Evolutionary conservation across 2,797 vertebrate species (phyloP).

Genomic region (Danio kyathit): DNA sequence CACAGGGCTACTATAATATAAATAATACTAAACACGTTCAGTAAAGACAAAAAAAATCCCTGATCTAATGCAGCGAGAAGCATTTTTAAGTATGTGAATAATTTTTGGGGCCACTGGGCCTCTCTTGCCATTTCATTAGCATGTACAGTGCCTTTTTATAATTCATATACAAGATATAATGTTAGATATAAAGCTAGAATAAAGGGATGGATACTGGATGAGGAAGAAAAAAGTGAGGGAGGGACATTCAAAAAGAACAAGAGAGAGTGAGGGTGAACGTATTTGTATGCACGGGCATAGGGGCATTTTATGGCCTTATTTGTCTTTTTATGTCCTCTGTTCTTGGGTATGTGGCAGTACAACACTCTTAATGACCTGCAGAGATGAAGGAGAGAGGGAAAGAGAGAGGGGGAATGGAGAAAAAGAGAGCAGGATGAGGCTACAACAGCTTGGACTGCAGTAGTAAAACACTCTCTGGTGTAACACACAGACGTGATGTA

Average conservation of each 20-base stretch:
- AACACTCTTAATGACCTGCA: constrained; percentile 69
- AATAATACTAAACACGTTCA: neutral
- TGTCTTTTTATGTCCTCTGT: constrained; percentile 83
- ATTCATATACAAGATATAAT: constrained; percentile 10
- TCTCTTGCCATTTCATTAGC: neutral
- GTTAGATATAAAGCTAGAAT: constrained; percentile 18
- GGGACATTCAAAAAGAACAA: constrained; percentile 5
- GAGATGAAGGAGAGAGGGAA: constrained; percentile 42
- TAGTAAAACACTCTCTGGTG: constrained; percentile 57
- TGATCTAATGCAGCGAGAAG: neutral
- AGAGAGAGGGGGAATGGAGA: constrained; percentile 38
- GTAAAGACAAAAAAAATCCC: neutral
- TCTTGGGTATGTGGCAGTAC: constrained; percentile 79
- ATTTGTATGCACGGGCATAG: constrained; percentile 84
- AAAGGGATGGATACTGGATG: constrained; percentile 4
- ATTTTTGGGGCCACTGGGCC: neutral
- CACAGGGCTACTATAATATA: neutral
- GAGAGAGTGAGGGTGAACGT: constrained; percentile 42
- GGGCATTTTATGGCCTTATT: constrained; percentile 81
- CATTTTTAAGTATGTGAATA: neutral
- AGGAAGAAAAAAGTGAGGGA: constrained; percentile 34
- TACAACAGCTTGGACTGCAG: constrained; percentile 55
- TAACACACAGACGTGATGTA: constrained; percentile 51
- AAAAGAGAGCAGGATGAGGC: constrained; percentile 52
- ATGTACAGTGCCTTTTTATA: constrained; percentile 25